Evolutionary conservation across 2,113 vertebrate species (phyloP), one percentile per base, ranked within the genome.

Genomic region (Corythornis madagascariensis): DNA sequence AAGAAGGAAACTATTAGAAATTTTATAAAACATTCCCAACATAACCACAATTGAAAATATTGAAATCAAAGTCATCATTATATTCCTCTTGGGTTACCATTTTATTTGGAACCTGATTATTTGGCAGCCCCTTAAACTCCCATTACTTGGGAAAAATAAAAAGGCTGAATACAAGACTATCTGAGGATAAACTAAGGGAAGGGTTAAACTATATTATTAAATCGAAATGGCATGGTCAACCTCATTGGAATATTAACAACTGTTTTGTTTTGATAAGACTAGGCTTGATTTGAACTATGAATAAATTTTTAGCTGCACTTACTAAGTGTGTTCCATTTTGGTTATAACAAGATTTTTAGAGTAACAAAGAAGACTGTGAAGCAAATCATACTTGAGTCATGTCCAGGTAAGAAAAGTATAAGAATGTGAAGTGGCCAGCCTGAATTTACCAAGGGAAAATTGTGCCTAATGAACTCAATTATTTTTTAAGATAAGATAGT

Each of bases 71-170:
- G 6, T 53, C 0, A 1, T 29, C 2, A 8, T 40, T 52, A 16
- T 19, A 16, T 55, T 77, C 4, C 8, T 63, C 13, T 0, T 0
- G 0, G 2, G 12, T 57, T 17, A 35, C 4, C 18, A 1, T 20
- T 63, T 74, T 50, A 11, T 70, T 31, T 45, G 31, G 7, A 81
- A 48, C 3, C 8, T 57, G 7, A 26, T 66, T 61, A 66, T 40
- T 5, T 26, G 4, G 2, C 4, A 76, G 61, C 2, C 1, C 4
- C 4, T 52, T 21, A 47, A 47, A 47, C 4, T 47, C 7, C 2
- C 4, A 9, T 67, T 33, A 25, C 19, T 67, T 33, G 67, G 5
- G 9, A 79, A 48, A 64, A 60, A 17, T 24, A 9, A 63, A 43
- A 21, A 48, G 1, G 1, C 22, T 75, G 28, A 67, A n/a, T 38